Evolutionary conservation across 2,797 vertebrate genomes (phyloP).

Genomic region (Scarus forsteni): DNA sequence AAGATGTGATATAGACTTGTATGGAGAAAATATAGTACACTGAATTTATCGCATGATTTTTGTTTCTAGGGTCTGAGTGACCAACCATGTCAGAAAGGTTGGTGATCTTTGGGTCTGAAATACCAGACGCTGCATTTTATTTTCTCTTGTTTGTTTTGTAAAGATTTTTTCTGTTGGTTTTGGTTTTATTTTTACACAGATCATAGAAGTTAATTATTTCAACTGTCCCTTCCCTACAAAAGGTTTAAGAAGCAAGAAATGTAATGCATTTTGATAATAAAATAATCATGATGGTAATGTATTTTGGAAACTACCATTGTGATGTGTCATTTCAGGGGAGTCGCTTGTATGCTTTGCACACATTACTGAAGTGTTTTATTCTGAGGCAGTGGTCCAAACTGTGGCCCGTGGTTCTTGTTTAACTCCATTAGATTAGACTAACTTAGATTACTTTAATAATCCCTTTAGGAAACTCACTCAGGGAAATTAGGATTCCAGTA

Average conservation of each 20-base stretch:
- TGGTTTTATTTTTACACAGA: slow-evolving; percentile 89
- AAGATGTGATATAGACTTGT: slow-evolving; percentile 82
- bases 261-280: slow-evolving; percentile 99
- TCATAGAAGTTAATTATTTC: slow-evolving; percentile 91
- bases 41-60: slow-evolving; percentile 82
- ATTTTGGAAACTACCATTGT: slow-evolving; percentile 74
- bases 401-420: too few species aligned
- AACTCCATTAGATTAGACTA: too few species aligned
- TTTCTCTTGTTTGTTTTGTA: slow-evolving; percentile 63
- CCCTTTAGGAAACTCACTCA: too few species aligned
- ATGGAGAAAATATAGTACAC: slow-evolving; percentile 84
- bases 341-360: slow-evolving; percentile 30
- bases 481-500: too few species aligned
- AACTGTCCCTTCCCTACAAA: slow-evolving; percentile 83
- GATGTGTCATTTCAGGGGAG: slow-evolving; percentile 50
- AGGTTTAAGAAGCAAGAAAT: slow-evolving; percentile 85
- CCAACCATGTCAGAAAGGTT: slow-evolving; percentile 53
- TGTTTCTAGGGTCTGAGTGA: slow-evolving; percentile 69
- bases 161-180: slow-evolving; percentile 64
- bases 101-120: slow-evolving; percentile 61
- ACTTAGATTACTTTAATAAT: too few species aligned
- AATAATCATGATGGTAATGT: slow-evolving; percentile 93
- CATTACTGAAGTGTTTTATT: neutral
- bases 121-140: slow-evolving; percentile 49
- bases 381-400: too few species aligned